phyloP scores from a whole-genome alignment of 2,888 invertebrate species.

The Darwinula stevensoni region DNA sequence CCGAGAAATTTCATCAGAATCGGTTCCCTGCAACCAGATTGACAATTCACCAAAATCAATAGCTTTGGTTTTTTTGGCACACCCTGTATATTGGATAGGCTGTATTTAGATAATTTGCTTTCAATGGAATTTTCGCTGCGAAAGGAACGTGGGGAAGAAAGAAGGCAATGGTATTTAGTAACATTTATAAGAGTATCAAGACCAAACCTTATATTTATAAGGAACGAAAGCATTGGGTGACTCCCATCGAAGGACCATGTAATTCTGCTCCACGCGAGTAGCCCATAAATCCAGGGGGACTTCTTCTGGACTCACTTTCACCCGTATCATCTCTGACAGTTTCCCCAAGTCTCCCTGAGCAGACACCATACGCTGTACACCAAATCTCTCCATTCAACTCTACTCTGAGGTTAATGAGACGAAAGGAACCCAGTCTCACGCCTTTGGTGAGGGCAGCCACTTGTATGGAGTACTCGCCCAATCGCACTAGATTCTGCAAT shows the following conservation, averaged over 20 bases:
- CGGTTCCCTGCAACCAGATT: too few species aligned
- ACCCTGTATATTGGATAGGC: too few species aligned
- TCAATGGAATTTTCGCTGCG: too few species aligned
- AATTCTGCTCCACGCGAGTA: slow-evolving; percentile 69
- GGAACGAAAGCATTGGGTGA: slow-evolving; percentile 66
- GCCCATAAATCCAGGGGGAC: slow-evolving; percentile 64
- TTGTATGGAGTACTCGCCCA: slow-evolving; percentile 64
- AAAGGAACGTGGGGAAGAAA: too few species aligned
- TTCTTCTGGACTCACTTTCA: slow-evolving; percentile 71
- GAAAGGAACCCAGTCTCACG: slow-evolving; percentile 8
- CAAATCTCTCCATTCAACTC: background rate
- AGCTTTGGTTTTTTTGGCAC: too few species aligned
- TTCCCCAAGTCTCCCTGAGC: slow-evolving; percentile 34
- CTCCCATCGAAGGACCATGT: slow-evolving; percentile 71
- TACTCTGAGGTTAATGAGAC: background rate
- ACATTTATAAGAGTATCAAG: too few species aligned
- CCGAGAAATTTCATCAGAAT: too few species aligned
- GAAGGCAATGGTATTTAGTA: too few species aligned
- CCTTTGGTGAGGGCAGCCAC: slow-evolving; percentile 55
- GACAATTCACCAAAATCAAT: too few species aligned
- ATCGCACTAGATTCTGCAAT: slow-evolving; percentile 58
- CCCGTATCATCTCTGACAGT: slow-evolving; percentile 59
- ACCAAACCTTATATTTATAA: slow-evolving; percentile 46
- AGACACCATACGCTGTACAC: too few species aligned
- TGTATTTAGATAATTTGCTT: too few species aligned